These are phyloP conservation scores for Galerucella nymphaeae DNA, from an alignment of 2,888 invertebrate genomes.

Conservation along the genomic window DNA sequence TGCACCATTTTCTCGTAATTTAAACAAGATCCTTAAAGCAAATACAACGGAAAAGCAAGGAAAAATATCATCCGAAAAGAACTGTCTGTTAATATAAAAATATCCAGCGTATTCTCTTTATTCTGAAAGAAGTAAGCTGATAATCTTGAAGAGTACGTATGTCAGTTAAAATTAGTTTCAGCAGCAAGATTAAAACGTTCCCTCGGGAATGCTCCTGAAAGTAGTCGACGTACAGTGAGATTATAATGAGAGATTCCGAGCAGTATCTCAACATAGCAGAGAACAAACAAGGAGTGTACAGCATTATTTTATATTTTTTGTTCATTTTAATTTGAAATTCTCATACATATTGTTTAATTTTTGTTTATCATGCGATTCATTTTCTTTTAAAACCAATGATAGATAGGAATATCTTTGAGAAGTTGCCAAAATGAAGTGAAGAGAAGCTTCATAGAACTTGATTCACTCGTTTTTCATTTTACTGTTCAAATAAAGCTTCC, in stretches of 20 bases:
- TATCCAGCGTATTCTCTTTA: background rate
- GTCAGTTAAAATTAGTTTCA: background rate
- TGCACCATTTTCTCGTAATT: background rate
- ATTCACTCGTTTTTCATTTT: no score
- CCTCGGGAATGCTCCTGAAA: background rate
- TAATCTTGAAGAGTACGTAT: slow-evolving; percentile 5
- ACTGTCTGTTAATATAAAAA: background rate
- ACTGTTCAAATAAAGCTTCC: no score
- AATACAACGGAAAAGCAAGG: background rate
- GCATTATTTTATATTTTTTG: no score
- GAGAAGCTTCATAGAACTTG: no score
- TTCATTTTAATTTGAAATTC: no score
- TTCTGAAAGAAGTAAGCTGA: slow-evolving; percentile 8
- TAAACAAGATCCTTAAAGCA: background rate
- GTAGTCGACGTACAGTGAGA: background rate
- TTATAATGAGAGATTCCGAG: background rate
- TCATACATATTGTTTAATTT: no score
- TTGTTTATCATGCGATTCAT: no score
- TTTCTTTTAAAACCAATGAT: no score
- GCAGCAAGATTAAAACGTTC: slow-evolving; percentile 2
- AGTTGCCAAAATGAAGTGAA: no score
- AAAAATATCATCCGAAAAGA: background rate
- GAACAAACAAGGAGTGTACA: background rate
- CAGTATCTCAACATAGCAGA: background rate
- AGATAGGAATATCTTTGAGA: no score